Base-by-base conservation (phyloP, 1,140 invertebrate genomes). In the Coptotermes formosanus region DNA sequence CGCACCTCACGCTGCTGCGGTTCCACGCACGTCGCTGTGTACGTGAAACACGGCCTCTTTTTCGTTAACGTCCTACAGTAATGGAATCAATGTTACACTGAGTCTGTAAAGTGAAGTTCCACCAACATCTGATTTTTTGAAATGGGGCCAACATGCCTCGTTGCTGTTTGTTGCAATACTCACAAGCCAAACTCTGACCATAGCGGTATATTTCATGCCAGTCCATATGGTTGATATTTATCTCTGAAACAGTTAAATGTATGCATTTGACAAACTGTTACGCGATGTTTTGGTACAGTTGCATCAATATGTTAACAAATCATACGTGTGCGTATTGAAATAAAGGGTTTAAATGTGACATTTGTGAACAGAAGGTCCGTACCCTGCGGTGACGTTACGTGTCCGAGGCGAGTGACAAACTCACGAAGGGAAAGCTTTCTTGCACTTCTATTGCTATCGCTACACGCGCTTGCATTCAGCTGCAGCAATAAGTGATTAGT, bases 341-440 rank as follows among this genome's bases (percentile, higher is more conserved):
- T 75, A n/a, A 8, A 9, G 64, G 25, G 64, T 30, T 75, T 30
- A 75, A 75, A 75, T 75, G 0, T 8, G 8, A 30, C 64, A 75
- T 84, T 84, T 84, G 30, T n/a, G 30, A 84, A 84, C 83, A 84
- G 21, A 84, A 32, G 83, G 83, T 52, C n/a, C 30, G 23, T 83
- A 21, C 11, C 45, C 83, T n/a, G 45, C 2, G 83, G 43, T 84
- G 21, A 59, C n/a, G 21, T 43, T 84, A n/a, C 83, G 43, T 69
- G 52, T 64, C 75, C 12, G 23, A n/a, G 64, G 64, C 32, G 52
- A 82, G 75, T 85, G 64, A 82, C 85, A 85, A 85, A 81, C 32
- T 85, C 64, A 85, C 85, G 85, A 85, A 85, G 85, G 85, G 85
- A 85, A 85, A 85, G 85, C 81, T 85, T 44, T 45, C 83, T n/a